Base-by-base conservation (phyloP, 2,888 invertebrate species). In the Pseudococcus viburni region DNA sequence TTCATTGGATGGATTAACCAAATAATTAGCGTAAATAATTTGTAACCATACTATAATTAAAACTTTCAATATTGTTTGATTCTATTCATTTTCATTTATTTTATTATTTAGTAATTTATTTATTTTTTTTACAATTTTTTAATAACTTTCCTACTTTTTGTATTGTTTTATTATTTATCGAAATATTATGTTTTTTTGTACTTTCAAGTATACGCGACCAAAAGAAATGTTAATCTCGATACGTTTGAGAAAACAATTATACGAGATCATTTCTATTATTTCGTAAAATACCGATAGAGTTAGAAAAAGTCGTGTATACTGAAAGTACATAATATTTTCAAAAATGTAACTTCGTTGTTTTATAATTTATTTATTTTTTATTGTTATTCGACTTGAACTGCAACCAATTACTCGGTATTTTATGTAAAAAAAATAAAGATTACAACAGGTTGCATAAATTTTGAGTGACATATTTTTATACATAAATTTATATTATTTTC, bases 1-100 rank as follows among this genome's bases (percentile, higher is more conserved):
- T 98, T 98, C 92, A 97, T 98, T 90, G 97, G 97, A 90, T 98
- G 98, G 98, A 98, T 98, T 91, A 97, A 97, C 93, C 97, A 98
- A 93, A 98, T 98, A 90, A 98, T 98, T 91, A 97, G 97, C 91
- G 97, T 97, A 90, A 98, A 98, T 92, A 97, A 97, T 92, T 94
- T 96, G 92, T 96, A 95, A 89, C 39, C 26, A 33, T 26, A 77
- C 12, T 77, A 64, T 22, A 64, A 64, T 64, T 22, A 22, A 64
- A 64, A 64, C 22, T 64, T 64, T 64, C 64, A 64, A 9, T 64
- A 22, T 64, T 64, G 19, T 64, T 64, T 64, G 64, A 64, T 22
- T 64, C 64, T 64, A 64, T 64, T 64, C 64, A 64, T 64, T 64
- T 22, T 64, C 22, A 64, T 64, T 64, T 22, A 22, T 64, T 64